Evolutionary conservation across 2,797 vertebrate genomes (phyloP).

Genomic region (Micropoecilia bifurca): DNA sequence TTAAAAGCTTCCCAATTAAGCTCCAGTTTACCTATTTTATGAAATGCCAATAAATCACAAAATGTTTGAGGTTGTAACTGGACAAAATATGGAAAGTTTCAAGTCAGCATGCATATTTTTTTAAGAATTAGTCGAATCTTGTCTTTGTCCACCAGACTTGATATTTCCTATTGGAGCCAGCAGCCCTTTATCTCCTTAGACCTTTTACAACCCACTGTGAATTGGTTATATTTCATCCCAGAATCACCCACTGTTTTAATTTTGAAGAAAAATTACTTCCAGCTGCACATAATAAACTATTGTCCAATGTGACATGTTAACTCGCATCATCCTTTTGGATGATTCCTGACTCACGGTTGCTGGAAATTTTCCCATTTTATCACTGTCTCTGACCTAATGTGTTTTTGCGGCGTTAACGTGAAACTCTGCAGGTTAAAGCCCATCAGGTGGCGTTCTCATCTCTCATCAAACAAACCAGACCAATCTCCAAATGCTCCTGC

Average conservation of each 20-base stretch:
- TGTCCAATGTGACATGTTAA: conserved; percentile 19
- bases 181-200: neutral
- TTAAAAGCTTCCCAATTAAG: neutral
- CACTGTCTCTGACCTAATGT: conserved; percentile 14
- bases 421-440: conserved; percentile 24
- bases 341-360: neutral
- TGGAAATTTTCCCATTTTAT: conserved; percentile 19
- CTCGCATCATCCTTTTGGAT: conserved; percentile 12
- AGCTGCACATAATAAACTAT: neutral
- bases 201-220: neutral
- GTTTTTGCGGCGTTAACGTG: conserved; percentile 8
- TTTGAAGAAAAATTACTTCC: conserved; percentile 9
- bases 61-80: neutral
- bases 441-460: conserved; percentile 62
- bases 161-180: neutral
- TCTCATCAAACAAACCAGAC: conserved; percentile 37
- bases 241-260: conserved; percentile 5
- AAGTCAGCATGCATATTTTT: neutral
- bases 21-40: neutral
- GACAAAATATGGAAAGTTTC: neutral
- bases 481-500: conserved; percentile 13
- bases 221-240: neutral
- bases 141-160: neutral
- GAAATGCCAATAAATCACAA: neutral
- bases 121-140: neutral